Conservation (phyloP, 2,797 vertebrate genomes). For the Oreochromis mossambicus region DNA sequence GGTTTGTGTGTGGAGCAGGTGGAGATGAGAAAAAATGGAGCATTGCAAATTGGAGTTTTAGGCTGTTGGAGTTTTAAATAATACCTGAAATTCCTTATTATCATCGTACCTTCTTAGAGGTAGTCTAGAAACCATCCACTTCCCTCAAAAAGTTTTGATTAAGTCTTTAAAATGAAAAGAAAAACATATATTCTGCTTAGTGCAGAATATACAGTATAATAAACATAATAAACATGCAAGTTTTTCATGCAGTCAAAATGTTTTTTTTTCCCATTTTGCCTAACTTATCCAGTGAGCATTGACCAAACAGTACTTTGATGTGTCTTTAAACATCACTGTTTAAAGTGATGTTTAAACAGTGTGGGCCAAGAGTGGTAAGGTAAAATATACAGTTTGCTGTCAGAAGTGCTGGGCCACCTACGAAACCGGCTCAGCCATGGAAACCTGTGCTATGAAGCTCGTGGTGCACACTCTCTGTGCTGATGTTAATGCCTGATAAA, state of each 20-base stretch:
- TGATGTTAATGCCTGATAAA: background rate
- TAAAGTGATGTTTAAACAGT: too few relatives aligned
- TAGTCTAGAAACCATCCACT: background rate
- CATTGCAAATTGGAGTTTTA: constrained; percentile 43
- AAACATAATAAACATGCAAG: background rate
- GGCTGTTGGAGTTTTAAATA: background rate
- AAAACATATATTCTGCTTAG: background rate
- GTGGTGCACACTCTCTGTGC: rapidly evolving
- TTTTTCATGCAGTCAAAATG: background rate
- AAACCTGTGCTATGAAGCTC: background rate
- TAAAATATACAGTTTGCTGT: background rate
- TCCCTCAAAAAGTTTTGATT: background rate
- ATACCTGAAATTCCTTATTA: background rate
- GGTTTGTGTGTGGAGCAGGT: background rate
- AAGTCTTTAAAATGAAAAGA: background rate
- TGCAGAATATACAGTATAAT: background rate
- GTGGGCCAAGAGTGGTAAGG: background rate
- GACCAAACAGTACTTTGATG: background rate
- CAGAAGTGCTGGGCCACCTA: background rate
- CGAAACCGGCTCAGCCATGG: rapidly evolving
- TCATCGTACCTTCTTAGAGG: background rate
- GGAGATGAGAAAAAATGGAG: constrained; percentile 6
- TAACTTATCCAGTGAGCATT: background rate
- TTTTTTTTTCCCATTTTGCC: rapidly evolving
- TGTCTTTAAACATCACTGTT: background rate